Evolutionary conservation across 1,140 invertebrate genomes (phyloP).

Genomic region (Maniola jurtina): DNA sequence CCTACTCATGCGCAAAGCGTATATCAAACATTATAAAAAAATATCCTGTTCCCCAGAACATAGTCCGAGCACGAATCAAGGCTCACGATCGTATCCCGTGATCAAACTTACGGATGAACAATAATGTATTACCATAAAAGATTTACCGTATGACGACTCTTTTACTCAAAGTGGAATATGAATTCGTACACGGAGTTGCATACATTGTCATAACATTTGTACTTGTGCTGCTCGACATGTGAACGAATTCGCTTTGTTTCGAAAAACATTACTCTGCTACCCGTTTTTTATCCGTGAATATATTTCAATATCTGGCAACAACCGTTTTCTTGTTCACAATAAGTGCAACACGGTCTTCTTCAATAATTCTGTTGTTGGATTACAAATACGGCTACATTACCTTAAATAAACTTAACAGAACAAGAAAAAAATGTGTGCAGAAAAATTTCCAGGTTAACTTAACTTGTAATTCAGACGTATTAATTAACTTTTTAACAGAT

Average conservation of each 20-base stretch:
- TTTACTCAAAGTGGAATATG: conserved; percentile 68
- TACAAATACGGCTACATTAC: background rate
- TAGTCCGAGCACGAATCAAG: conserved; percentile 58
- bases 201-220: conserved; percentile 67
- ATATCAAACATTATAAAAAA: conserved; percentile 15
- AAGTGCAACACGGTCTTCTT: background rate
- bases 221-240: conserved; percentile 37
- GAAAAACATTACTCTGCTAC: conserved; percentile 33
- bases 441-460: too few relatives aligned
- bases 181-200: conserved; percentile 69
- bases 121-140: conserved; percentile 68
- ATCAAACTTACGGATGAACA: conserved; percentile 60
- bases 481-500: background rate
- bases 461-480: background rate
- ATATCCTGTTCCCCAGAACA: conserved; percentile 46
- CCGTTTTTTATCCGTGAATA: conserved; percentile 20
- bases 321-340: background rate
- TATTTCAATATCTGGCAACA: conserved; percentile 19
- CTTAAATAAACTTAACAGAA: too few relatives aligned
- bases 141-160: conserved; percentile 72
- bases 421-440: too few relatives aligned
- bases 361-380: background rate
- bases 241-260: conserved; percentile 43
- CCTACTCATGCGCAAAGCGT: too few relatives aligned
- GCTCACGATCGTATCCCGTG: conserved; percentile 64